phyloP scores from a whole-genome alignment of 2,113 vertebrate genomes.

The Scortum barcoo region DNA sequence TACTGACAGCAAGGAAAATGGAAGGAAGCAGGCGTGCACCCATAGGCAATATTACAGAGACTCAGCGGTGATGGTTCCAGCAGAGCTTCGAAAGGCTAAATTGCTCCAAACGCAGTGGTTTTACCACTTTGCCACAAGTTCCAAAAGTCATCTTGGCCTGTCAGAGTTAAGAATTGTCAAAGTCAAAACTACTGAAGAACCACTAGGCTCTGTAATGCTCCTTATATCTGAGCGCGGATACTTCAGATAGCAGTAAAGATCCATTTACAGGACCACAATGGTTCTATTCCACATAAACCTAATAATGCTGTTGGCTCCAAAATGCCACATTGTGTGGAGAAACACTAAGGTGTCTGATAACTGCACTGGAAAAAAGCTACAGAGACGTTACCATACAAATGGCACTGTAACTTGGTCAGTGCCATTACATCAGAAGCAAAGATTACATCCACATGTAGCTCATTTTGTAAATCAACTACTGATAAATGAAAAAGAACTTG shows the following conservation, averaged over 20 bases:
- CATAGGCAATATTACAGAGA: slow-evolving; percentile 37
- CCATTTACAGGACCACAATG: neutral
- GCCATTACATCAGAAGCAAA: too few relatives aligned
- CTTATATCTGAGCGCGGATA: slow-evolving; percentile 8
- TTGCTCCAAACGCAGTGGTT: slow-evolving; percentile 40
- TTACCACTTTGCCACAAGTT: slow-evolving; percentile 30
- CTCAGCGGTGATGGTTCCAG: slow-evolving; percentile 40
- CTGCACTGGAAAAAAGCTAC: neutral
- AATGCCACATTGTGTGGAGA: neutral
- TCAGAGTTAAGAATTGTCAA: slow-evolving; percentile 41
- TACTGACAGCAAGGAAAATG: slow-evolving; percentile 32
- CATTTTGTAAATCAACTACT: neutral
- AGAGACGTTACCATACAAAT: neutral
- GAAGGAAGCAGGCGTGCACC: slow-evolving; percentile 25
- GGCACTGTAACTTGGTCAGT: neutral
- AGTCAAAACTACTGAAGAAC: slow-evolving; percentile 38
- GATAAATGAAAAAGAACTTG: too few relatives aligned
- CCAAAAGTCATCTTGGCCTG: slow-evolving; percentile 40
- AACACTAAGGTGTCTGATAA: neutral
- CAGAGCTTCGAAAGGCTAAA: slow-evolving; percentile 38
- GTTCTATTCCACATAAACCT: neutral
- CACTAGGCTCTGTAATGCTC: neutral
- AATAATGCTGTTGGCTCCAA: neutral
- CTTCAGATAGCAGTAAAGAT: slow-evolving; percentile 13
- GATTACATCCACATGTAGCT: neutral